Evolutionary conservation across 1,140 invertebrate genomes (phyloP), one percentile per base, ranked within the genome.

Genomic region (Hestina assimilis): DNA sequence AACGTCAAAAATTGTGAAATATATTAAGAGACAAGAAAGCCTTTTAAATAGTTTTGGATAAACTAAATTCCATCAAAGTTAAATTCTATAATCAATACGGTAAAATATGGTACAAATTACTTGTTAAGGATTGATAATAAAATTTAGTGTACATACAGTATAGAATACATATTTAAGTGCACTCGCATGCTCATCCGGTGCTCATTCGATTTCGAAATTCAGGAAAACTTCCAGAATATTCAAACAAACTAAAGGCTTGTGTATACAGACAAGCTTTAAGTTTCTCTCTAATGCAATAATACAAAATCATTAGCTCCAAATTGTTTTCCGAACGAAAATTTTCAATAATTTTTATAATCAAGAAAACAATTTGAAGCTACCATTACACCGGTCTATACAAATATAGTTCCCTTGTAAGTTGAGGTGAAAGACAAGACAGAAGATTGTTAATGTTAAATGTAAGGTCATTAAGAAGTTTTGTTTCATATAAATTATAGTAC

Each of bases 101-200:
- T 20, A 51, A 24, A 40, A 51, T 33, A 51, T 33, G 21, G 26
- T 54, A 45, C n/a, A 24, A 35, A 54, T 15, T 40, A 38, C 12
- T 42, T 14, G 12, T 8, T 50, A 38, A 50, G 20, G 47, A 7
- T 23, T 11, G 14, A 41, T n/a, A 17, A 7, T 29, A 11, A 35
- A 45, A 29, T 15, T 41, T 38, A 3, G 38, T 43, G 15, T 31
- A 40, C 19, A 8, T 45, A 40, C 14, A 7, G 45, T 11, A 33
- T 17, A 52, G 4, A 33, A 35, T 53, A 54, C 35, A 43, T 60
- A 29, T 50, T 51, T 19, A 53, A 38, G 72, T 79, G 76, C 76
- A 75, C 77, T 66, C 76, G 72, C 81, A 87, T 84, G 82, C 81
- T 81, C 77, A 82, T 80, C 72, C 62, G 75, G 72, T 84, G 74